These are phyloP conservation scores for Lutjanus campechanus DNA, from an alignment of 2,797 vertebrate genomes.

Conservation along the genomic window DNA sequence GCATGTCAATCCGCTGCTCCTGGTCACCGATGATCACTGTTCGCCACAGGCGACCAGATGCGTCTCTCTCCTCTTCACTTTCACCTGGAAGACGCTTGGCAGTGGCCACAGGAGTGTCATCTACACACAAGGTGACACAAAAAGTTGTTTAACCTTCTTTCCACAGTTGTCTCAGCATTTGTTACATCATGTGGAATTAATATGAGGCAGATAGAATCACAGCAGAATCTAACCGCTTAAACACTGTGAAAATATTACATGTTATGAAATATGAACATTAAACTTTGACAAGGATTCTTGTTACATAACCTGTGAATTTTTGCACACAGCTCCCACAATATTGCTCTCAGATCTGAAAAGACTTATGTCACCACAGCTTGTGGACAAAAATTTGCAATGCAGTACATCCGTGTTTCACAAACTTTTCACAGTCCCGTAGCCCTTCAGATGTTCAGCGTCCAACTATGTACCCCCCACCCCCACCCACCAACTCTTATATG, in stretches of 20 bases:
- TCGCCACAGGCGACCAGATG: slow-evolving; percentile 91
- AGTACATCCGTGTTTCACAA: not conserved
- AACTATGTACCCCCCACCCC: no score
- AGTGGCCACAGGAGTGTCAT: slow-evolving; percentile 94
- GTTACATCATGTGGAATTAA: not conserved
- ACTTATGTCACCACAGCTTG: not conserved
- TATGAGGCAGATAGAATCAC: not conserved
- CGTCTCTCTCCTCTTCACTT: slow-evolving; percentile 88
- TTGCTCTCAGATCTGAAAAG: not conserved
- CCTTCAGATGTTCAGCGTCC: no score
- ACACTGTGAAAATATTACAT: not conserved
- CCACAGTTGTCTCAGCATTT: slow-evolving; percentile 44
- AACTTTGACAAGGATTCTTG: not conserved
- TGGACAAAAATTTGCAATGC: not conserved
- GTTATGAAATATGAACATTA: not conserved
- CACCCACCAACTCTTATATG: no score
- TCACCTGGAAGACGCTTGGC: slow-evolving; percentile 93
- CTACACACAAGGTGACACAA: slow-evolving; percentile 73
- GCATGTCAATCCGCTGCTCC: slow-evolving; percentile 96
- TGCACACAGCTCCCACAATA: not conserved
- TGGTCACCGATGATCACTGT: slow-evolving; percentile 96
- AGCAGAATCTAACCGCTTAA: not conserved
- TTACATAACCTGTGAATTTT: not conserved
- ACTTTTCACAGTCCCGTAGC: no score
- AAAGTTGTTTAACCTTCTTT: slow-evolving; percentile 16